Conservation (phyloP, 2,888 invertebrate genomes). For the Octonoba sinensis region DNA sequence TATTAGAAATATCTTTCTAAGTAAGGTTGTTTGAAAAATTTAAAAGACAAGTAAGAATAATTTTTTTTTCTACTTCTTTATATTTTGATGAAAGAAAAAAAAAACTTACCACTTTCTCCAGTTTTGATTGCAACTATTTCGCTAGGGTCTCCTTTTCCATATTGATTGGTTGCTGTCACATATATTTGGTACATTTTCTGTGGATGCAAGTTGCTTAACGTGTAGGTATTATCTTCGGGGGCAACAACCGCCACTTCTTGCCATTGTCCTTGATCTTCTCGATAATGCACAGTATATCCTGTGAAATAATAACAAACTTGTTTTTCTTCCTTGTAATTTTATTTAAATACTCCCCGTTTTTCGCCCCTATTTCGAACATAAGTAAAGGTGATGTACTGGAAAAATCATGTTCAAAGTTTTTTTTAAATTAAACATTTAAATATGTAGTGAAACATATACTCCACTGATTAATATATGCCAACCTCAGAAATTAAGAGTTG, state of each 20-base stretch:
- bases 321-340: too few species aligned
- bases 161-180: slow-evolving; percentile 66
- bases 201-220: slow-evolving; percentile 63
- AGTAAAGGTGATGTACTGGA: too few species aligned
- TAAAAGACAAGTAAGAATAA: neutral
- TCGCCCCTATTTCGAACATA: too few species aligned
- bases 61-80: neutral
- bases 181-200: slow-evolving; percentile 66
- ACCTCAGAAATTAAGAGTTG: too few species aligned
- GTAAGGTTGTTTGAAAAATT: too few species aligned
- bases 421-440: too few species aligned
- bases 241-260: slow-evolving; percentile 57
- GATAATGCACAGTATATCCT: slow-evolving; percentile 61
- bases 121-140: slow-evolving; percentile 64
- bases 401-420: too few species aligned
- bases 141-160: slow-evolving; percentile 66
- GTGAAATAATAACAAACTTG: neutral
- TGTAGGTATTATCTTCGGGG: slow-evolving; percentile 64
- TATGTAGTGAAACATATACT: too few species aligned
- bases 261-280: slow-evolving; percentile 57
- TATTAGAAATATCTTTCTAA: too few species aligned
- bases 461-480: too few species aligned
- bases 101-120: slow-evolving; percentile 48
- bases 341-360: too few species aligned
- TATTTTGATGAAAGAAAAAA: neutral